Evolutionary conservation across 1,140 invertebrate species (phyloP).

Genomic region (Bacillus rossius): DNA sequence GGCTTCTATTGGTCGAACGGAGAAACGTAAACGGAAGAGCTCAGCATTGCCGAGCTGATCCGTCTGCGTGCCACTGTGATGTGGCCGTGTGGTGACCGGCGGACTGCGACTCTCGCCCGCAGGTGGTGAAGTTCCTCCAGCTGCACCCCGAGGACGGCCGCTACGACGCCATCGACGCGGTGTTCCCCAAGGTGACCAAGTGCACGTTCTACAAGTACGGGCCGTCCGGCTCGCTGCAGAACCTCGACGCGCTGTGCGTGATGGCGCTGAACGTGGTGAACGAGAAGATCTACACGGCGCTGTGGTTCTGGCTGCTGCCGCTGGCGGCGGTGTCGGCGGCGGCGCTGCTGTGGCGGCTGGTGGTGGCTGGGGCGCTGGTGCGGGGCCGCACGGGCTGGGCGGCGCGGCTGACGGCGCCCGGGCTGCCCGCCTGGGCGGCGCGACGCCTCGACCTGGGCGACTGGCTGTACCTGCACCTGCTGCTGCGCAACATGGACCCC

Average conservation of each 20-base stretch:
- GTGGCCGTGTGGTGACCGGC: no score
- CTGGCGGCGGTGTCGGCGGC: conserved; percentile 55
- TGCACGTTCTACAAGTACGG: conserved; percentile 73
- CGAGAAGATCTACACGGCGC: conserved; percentile 76
- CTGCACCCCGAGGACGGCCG: no score
- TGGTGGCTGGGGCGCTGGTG: conserved; percentile 52
- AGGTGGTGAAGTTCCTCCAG: no score
- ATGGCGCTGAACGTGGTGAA: conserved; percentile 82
- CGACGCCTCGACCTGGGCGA: conserved; percentile 61
- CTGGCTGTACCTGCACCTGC: conserved; percentile 77
- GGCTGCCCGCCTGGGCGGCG: conserved; percentile 29
- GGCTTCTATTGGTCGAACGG: no score
- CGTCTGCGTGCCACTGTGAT: no score
- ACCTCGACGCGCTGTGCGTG: conserved; percentile 73
- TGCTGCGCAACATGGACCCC: conserved; percentile 67
- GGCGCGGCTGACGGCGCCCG: conserved; percentile 48
- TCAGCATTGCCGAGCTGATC: no score
- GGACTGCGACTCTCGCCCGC: no score
- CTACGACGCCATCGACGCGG: conserved; percentile 42
- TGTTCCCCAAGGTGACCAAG: conserved; percentile 80
- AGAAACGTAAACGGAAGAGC: no score
- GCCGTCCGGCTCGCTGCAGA: conserved; percentile 60
- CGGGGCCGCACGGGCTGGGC: conserved; percentile 53
- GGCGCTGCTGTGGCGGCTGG: conserved; percentile 54
- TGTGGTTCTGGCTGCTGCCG: conserved; percentile 83